These are phyloP conservation scores for Sinohyriopsis cumingii DNA, from an alignment of 2,888 invertebrate genomes.

Conservation along the genomic window DNA sequence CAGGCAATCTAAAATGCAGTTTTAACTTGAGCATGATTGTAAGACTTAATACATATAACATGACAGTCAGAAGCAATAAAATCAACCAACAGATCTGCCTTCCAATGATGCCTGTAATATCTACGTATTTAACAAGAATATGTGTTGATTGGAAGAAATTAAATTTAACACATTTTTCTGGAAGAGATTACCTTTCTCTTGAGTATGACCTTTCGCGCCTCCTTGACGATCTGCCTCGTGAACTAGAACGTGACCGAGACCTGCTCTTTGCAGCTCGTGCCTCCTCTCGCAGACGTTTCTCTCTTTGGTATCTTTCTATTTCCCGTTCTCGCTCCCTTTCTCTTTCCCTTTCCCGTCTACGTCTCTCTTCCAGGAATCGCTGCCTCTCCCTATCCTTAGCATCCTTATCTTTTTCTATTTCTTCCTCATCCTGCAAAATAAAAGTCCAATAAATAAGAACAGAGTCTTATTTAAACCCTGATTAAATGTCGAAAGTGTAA, in stretches of 20 bases:
- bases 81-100: too few species aligned
- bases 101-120: too few species aligned
- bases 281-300: slow-evolving; percentile 13
- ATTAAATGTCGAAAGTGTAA: background rate
- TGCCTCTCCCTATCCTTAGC: slow-evolving; percentile 70
- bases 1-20: too few species aligned
- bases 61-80: too few species aligned
- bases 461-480: background rate
- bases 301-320: slow-evolving; percentile 31
- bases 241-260: slow-evolving; percentile 54
- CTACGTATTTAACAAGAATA: too few species aligned
- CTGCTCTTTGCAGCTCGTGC: slow-evolving; percentile 22
- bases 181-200: slow-evolving; percentile 46
- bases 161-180: too few species aligned
- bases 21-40: too few species aligned
- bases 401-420: slow-evolving; percentile 58
- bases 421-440: slow-evolving; percentile 79
- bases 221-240: slow-evolving; percentile 72
- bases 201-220: slow-evolving; percentile 61
- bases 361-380: slow-evolving; percentile 41
- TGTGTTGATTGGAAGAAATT: too few species aligned
- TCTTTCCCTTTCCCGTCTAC: slow-evolving; percentile 48
- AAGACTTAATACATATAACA: too few species aligned
- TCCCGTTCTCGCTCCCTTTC: slow-evolving; percentile 72
- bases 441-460: background rate